phyloP scores from a whole-genome alignment of 2,797 vertebrate genomes.

The Peromyscus attwateri region DNA sequence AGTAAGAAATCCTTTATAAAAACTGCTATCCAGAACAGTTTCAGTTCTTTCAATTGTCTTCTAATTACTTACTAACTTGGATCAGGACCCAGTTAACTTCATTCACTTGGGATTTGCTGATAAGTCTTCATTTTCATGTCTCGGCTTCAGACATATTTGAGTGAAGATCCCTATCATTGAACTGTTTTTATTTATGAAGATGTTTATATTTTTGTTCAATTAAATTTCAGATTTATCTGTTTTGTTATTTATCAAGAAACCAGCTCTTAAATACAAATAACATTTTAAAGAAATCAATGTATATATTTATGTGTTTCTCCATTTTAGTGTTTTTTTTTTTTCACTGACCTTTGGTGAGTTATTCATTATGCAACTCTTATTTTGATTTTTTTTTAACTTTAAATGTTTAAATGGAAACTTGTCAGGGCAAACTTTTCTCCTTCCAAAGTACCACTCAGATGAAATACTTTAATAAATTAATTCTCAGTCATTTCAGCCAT shows the following conservation, averaged over 20 bases:
- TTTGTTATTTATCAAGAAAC: neutral
- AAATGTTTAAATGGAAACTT: constrained; percentile 1
- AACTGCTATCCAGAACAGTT: neutral
- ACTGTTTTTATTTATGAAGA: neutral
- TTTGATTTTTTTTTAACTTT: constrained; percentile 27
- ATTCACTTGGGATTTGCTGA: neutral
- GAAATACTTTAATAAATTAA: constrained; percentile 3
- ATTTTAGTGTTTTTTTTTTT: neutral
- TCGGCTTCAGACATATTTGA: neutral
- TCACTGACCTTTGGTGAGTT: neutral
- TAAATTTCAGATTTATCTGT: neutral
- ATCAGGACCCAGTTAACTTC: neutral
- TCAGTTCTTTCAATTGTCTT: neutral
- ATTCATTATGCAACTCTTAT: neutral
- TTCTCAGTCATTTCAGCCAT: neutral
- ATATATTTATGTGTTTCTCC: neutral
- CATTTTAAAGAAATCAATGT: neutral
- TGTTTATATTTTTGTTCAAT: neutral
- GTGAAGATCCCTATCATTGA: neutral
- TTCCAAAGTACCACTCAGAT: neutral
- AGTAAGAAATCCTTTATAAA: neutral
- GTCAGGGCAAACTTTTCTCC: neutral
- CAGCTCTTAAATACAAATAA: neutral
- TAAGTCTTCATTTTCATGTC: neutral
- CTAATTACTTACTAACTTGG: neutral